Evolutionary conservation across 2,113 vertebrate species (phyloP).

Genomic region (Gnathonemus echidnorhynchus): DNA sequence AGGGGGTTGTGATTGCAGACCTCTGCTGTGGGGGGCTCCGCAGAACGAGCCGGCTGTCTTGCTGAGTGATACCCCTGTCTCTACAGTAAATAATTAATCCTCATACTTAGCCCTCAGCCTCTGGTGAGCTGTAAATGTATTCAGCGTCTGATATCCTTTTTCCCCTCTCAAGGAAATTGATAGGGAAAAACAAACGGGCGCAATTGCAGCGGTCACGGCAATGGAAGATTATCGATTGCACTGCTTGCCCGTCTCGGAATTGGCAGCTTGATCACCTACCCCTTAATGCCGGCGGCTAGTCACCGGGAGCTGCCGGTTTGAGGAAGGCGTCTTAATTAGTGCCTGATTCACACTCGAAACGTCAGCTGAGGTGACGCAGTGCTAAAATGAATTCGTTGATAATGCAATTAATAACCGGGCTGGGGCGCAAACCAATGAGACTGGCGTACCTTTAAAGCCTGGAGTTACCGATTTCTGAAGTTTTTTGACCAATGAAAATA

Average conservation of each 20-base stretch:
- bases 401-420: not conserved
- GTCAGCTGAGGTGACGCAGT: not conserved
- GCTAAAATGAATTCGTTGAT: not conserved
- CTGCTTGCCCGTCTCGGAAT: constrained; percentile 45
- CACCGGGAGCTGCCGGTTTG: not conserved
- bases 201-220: constrained; percentile 40
- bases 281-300: not conserved
- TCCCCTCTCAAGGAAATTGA: constrained; percentile 38
- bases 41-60: constrained; percentile 61
- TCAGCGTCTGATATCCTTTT: constrained; percentile 66
- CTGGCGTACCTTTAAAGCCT: not conserved
- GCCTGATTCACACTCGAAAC: not conserved
- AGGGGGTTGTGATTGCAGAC: constrained; percentile 49
- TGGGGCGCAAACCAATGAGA: not conserved
- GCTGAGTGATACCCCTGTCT: constrained; percentile 70
- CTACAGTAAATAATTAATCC: constrained; percentile 63
- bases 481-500: not conserved
- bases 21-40: constrained; percentile 55
- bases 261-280: constrained; percentile 26
- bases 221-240: constrained; percentile 28
- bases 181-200: constrained; percentile 50
- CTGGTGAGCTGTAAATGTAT: constrained; percentile 62
- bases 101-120: constrained; percentile 44
- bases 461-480: not conserved
- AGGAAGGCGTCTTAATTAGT: not conserved